Evolutionary conservation across 2,113 vertebrate species (phyloP), one percentile per base, ranked within the genome.

Genomic region (Numida meleagris): DNA sequence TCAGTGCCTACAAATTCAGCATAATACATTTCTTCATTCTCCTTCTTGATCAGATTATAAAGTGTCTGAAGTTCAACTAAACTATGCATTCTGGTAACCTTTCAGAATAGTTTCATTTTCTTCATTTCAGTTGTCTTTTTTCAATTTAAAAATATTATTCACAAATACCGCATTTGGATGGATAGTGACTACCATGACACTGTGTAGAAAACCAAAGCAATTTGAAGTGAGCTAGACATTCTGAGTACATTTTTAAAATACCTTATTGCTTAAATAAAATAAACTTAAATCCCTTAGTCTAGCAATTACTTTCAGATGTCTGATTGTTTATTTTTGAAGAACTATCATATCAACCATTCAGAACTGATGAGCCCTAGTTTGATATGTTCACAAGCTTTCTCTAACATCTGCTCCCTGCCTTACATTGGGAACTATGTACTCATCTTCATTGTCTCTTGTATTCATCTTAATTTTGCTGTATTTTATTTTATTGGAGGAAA

Each of bases 231-330:
- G 58, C 59, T 92, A 93, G 78, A 79, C 82, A 73, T 88, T 86
- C 89, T 53, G 80, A 96, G 71, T 71, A 75, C 91, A 95, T 97
- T 96, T 96, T 96, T 93, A 19, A 97, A 96, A 97, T 97, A 92
- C 81, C 80, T 86, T 88, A 85, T 92, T 96, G 71, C 86, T 96
- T 94, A 89, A 96, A 93, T 87, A 95, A 95, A 93, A 94, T 90
- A 96, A 95, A 95, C 66, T 59, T 79, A 89, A 96, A 95, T 96
- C 92, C 50, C 42, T 86, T 72, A 73, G 62, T 89, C 80, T 90
- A 81, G 78, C 79, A 89, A 96, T 95, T 95, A 89, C 90, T 96
- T 97, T 96, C 92, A 96, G 78, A 95, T 94, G 92, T 94, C 82
- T 88, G 90, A 93, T 94, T 89, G 95, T 89, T 92, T 96, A 89